phyloP scores from a whole-genome alignment of 2,113 vertebrate species.

The Rhizomys pruinosus region DNA sequence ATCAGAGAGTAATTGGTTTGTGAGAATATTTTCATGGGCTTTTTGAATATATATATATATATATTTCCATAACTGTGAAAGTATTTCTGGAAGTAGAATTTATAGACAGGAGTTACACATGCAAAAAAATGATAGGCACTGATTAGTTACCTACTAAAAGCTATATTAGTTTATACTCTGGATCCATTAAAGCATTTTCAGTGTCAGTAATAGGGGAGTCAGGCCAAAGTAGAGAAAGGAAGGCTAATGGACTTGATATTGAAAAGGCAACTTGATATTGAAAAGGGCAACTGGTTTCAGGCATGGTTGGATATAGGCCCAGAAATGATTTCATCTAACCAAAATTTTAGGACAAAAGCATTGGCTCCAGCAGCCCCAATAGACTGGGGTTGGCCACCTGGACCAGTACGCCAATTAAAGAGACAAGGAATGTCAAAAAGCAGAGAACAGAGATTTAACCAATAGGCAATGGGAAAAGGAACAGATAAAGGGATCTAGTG shows the following conservation, averaged over 20 bases:
- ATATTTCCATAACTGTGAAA: background rate
- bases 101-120: background rate
- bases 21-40: background rate
- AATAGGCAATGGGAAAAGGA: background rate
- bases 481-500: background rate
- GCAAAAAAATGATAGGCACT: background rate
- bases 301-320: background rate
- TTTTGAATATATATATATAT: background rate
- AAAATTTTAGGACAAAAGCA: background rate
- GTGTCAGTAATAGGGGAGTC: background rate
- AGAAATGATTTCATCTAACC: background rate
- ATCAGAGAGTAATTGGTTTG: background rate
- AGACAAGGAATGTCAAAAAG: background rate
- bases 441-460: background rate
- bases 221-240: background rate
- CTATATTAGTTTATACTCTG: background rate
- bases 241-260: background rate
- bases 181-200: background rate
- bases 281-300: background rate
- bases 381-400: too few species aligned
- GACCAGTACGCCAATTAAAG: background rate
- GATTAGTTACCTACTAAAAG: background rate
- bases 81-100: slow-evolving; percentile 41
- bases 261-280: too few species aligned
- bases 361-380: background rate